These are phyloP conservation scores for Cotesia glomerata DNA, from an alignment of 1,140 invertebrate species.

Conservation along the genomic window DNA sequence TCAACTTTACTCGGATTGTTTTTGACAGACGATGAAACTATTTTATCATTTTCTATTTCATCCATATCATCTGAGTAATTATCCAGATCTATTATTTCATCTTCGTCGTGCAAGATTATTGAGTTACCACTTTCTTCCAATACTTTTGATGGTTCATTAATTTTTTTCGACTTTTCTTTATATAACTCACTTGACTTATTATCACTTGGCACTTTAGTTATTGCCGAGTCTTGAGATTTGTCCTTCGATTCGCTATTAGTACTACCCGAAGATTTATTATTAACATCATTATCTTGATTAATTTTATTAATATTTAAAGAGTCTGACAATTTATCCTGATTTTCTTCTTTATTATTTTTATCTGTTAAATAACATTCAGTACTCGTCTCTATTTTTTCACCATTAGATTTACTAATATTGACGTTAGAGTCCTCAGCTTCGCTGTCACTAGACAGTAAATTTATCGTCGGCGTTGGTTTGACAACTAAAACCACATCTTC, in stretches of 20 bases:
- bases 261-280: neutral
- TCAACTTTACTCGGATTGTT: neutral
- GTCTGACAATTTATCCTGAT: neutral
- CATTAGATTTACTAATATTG: conserved; percentile 38
- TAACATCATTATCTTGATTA: conserved; percentile 21
- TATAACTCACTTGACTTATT: neutral
- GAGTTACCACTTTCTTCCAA: neutral
- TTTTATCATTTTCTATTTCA: conserved; percentile 45
- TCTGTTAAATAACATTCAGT: neutral
- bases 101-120: conserved; percentile 38
- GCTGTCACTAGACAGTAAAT: conserved; percentile 56
- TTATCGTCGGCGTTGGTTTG: conserved; percentile 57
- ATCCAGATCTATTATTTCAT: conserved; percentile 61
- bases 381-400: neutral
- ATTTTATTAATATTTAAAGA: too few relatives aligned
- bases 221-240: conserved; percentile 2
- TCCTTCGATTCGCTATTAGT: neutral
- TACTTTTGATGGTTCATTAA: conserved; percentile 4
- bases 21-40: conserved; percentile 8
- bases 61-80: conserved; percentile 60
- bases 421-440: conserved; percentile 42
- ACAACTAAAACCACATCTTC: conserved; percentile 60
- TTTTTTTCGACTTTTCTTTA: conserved; percentile 19
- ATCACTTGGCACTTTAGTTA: neutral
- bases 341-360: conserved; percentile 16